Base-by-base conservation (phyloP, 2,888 invertebrate genomes). In the Orthosia incerta region DNA sequence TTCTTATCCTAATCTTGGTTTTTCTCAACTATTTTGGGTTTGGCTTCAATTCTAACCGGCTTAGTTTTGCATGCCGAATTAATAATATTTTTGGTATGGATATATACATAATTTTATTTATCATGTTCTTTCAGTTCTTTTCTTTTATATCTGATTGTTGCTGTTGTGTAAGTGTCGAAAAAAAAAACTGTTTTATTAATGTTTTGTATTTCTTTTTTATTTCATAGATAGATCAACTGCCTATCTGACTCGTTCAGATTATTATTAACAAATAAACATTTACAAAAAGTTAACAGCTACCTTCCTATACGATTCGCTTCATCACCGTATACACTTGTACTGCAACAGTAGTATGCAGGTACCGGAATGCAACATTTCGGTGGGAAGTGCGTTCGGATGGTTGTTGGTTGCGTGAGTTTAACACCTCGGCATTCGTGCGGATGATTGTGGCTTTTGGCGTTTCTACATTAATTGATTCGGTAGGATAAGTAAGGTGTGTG, bases 381-480 rank as follows among this genome's bases (percentile, higher is more conserved):
- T 71, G 77, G 81, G 77, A 81, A 81, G 71, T 76, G 72, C 65
- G 71, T 71, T 77, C 20, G 57, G 53, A 56, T 45, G 57, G 56
- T 48, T 61, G 50, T 39, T 23, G 39, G 16, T 74, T 78, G 84
- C 85, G 78, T 86, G 85, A 60, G 56, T 67, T 59, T 65, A 71
- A 66, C 74, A 65, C 66, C 45, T 79, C 39, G 60, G 45, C 50
- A 39, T 72, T 75, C 74, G 76, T 77, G 80, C 63, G 63, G 15
- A 63, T 83, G 70, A 81, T 75, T 74, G 60, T 53, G 20, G 53
- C 31, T 74, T 69, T 57, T 51, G 26, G 63, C 66, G 76, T 80
- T 84, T 76, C 69, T 73, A 73, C 46, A 72, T 65, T 71, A 76
- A 77, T 85, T 71, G 64, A 79, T 78, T 74, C 46, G 3, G 16